A percentile compares a stretch with the other conserved stretches of the same genome.
These are phyloP conservation scores for Eudasyphora cyanicolor DNA, from an alignment of 2,888 invertebrate genomes.

Conservation along the genomic window DNA sequence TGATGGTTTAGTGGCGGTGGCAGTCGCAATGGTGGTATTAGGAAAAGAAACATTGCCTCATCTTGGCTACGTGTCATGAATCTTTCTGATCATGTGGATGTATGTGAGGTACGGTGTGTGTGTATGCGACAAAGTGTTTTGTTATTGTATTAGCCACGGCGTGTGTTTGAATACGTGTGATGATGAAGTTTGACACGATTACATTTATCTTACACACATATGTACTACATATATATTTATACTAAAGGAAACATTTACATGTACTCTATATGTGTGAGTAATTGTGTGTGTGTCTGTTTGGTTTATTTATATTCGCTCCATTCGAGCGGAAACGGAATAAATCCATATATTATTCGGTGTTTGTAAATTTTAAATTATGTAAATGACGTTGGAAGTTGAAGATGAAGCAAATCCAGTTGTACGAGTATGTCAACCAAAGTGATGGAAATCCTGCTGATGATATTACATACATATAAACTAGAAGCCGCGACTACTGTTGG, in stretches of 20 bases:
- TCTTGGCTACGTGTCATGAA: neutral
- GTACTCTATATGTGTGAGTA: neutral
- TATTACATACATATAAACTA: too few relatives aligned
- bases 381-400: conserved; percentile 40
- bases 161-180: neutral
- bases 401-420: conserved; percentile 29
- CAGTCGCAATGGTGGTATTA: conserved; percentile 21
- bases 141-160: neutral
- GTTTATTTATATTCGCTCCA: conserved; percentile 8
- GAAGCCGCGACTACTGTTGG: neutral
- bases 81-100: neutral
- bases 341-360: conserved; percentile 41
- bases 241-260: too few relatives aligned
- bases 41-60: conserved; percentile 17
- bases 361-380: conserved; percentile 41
- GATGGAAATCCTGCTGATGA: neutral
- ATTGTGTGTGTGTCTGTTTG: neutral
- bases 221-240: too few relatives aligned
- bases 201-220: conserved; percentile 28
- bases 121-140: conserved; percentile 6
- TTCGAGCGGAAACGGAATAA: conserved; percentile 13
- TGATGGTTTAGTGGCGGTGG: conserved; percentile 28
- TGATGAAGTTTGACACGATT: conserved; percentile 25
- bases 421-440: conserved; percentile 4
- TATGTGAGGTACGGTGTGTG: neutral